Base-by-base conservation (phyloP, 2,888 invertebrate species). In the Pimpla rufipes region DNA sequence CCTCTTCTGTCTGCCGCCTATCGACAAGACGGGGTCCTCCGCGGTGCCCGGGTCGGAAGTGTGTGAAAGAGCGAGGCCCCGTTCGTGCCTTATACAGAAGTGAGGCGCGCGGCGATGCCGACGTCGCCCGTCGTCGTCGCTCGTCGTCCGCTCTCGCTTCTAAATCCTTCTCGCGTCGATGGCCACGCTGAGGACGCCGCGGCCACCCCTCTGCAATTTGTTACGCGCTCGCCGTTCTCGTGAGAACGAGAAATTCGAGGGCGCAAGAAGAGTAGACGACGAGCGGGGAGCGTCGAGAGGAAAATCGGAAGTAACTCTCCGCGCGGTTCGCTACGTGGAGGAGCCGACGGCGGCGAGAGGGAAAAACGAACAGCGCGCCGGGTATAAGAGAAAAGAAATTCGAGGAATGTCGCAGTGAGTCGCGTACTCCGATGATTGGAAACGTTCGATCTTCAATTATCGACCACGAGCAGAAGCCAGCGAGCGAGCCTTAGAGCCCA, bases 381-480 rank as follows among this genome's bases (percentile, higher is more conserved):
- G 64, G 64, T 55, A 77, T 29, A 68, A 64, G 79, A 62, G 79
- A 79, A 79, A 83, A 83, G 74, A 78, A 79, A 79, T 75, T 79
- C 79, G 70, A 57, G 82, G 71, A 83, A 83, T 83, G 75, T 79
- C 82, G 70, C 70, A 66, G 74, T 7, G 59, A 59, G 79, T 79
- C 75, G 52, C 82, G 82, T 79, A 71, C 77, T 76, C 73, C 80
- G 80, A 80, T 80, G 80, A 80, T 80, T 80, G 83, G 80, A 80
- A 83, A 83, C 83, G 83, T 79, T 83, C 83, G 83, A 80, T 83
- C 79, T 83, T 83, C 83, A 83, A 83, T 79, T 79, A 83, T 83
- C 79, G 79, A 80, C 76, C 79, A 73, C 62, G 76, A 52, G 80
- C 59, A 68, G 68, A 77, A 77, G 62, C 77, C 62, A 71, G 23